Base-by-base conservation (phyloP, 2,113 vertebrate genomes). In the Prietella phreatophila region DNA sequence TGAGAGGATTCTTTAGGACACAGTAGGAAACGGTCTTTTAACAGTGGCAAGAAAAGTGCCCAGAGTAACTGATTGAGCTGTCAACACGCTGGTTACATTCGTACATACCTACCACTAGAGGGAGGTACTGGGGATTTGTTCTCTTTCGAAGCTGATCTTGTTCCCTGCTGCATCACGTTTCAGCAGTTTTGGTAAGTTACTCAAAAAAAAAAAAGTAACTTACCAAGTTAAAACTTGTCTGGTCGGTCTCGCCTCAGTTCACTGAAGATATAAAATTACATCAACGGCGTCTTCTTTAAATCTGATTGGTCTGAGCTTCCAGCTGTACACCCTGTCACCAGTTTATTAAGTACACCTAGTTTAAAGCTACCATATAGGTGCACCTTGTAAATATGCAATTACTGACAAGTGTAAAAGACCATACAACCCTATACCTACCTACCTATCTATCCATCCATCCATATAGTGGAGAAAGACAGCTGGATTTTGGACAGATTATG, bases 11-110 rank as follows among this genome's bases (percentile, higher is more conserved):
- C 56, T 58, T 80, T 4, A 20, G 76, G 30, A 8, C 76, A 79
- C 13, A 30, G 47, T 42, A 99, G 93, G 99, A 99, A 93, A 98
- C 97, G 92, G 94, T 98, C 2, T 99, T 97, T 92, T 95, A 99
- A 89, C 97, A 99, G 97, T 97, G 97, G 94, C 93, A 94, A 85
- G 1, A 56, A 56, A 75, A 87, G 61, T 50, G 53, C 27, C 25
- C 15, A 7, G 0, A 69, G n/a, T n/a, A 36, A 19, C 30, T 7
- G 30, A 20, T 36, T 9, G 17, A 39, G 33, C 69, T 2, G 33
- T 33, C 10, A 11, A 27, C 5, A 27, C 17, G 27, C 36, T 0
- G 20, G 11, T 56, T 56, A 39, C 55, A 22, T 3, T 1, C 55
- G 8, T 50, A 0, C 47, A 50, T 25, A 13, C 80, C 4, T 13